phyloP scores from a whole-genome alignment of 2,888 invertebrate genomes.

The Penaeus monodon region DNA sequence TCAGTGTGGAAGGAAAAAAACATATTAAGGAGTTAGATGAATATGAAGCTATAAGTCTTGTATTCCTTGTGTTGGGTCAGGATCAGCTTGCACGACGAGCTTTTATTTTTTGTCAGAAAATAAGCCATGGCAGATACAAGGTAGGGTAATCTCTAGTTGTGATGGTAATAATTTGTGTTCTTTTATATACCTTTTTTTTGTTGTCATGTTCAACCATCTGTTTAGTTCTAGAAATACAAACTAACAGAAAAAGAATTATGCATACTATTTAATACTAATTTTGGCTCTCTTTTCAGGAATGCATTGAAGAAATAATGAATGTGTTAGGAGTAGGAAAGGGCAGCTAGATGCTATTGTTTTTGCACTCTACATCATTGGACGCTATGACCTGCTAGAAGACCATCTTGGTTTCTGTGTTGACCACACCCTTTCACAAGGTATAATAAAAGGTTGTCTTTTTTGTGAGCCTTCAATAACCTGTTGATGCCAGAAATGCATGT shows the following conservation, averaged over 20 bases:
- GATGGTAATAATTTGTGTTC: not conserved
- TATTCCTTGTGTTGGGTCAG: slow-evolving; percentile 35
- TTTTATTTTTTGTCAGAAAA: slow-evolving; percentile 41
- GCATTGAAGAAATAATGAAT: slow-evolving; percentile 33
- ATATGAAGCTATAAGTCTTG: slow-evolving; percentile 43
- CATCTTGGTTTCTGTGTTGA: slow-evolving; percentile 48
- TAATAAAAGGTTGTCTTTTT: not conserved
- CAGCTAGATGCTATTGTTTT: slow-evolving; percentile 43
- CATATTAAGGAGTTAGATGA: slow-evolving; percentile 27
- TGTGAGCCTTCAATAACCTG: too few species aligned
- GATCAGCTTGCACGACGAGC: slow-evolving; percentile 25
- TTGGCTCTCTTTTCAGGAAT: slow-evolving; percentile 27
- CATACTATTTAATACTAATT: not conserved
- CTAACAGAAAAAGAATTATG: too few species aligned
- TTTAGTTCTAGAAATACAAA: too few species aligned
- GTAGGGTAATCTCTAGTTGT: not conserved
- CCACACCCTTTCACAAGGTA: slow-evolving; percentile 46
- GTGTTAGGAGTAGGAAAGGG: slow-evolving; percentile 16
- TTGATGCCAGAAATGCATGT: too few species aligned
- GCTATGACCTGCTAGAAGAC: slow-evolving; percentile 61
- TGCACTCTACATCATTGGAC: slow-evolving; percentile 56
- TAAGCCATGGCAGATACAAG: slow-evolving; percentile 29
- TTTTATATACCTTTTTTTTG: not conserved
- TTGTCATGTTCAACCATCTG: not conserved
- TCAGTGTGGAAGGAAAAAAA: slow-evolving; percentile 3